Evolutionary conservation across 1,140 invertebrate genomes (phyloP).

Genomic region (Triops longicaudatus): DNA sequence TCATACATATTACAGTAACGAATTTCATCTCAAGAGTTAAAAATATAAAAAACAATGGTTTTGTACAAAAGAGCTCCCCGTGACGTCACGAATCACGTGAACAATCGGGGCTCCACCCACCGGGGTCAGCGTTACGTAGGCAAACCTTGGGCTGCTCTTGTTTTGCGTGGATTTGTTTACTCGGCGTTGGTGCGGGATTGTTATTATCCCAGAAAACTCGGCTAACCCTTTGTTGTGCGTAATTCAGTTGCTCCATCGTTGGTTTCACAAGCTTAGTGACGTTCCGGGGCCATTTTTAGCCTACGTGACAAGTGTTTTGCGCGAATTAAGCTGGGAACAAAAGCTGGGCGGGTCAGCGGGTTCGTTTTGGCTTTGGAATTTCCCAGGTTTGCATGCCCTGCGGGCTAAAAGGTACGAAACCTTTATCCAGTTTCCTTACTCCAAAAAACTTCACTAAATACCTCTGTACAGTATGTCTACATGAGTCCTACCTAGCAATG

Average conservation of each 20-base stretch:
- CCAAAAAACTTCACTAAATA: too few species aligned
- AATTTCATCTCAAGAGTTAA: too few species aligned
- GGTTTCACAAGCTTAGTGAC: background rate
- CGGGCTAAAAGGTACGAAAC: background rate
- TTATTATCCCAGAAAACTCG: background rate
- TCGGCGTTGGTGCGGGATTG: background rate
- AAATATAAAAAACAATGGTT: too few species aligned
- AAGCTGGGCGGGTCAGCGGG: constrained; percentile 3
- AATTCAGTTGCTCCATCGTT: background rate
- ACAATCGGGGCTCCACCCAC: too few species aligned
- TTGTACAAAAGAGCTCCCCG: too few species aligned
- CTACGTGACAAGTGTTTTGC: background rate
- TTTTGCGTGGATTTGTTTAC: constrained; percentile 13
- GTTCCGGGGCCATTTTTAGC: background rate
- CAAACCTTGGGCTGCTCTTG: background rate
- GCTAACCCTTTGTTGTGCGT: background rate
- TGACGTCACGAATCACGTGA: too few species aligned
- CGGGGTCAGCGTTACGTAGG: too few species aligned
- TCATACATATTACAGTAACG: too few species aligned
- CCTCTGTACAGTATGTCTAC: too few species aligned
- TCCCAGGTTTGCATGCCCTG: background rate
- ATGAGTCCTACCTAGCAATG: too few species aligned
- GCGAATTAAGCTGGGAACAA: background rate
- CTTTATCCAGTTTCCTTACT: background rate
- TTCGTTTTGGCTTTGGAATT: constrained; percentile 1